A percentile compares a stretch with the other conserved stretches of the same genome.
These are phyloP conservation scores for Lissocephala sabroskyi DNA, from an alignment of 2,888 invertebrate species.

Conservation along the genomic window DNA sequence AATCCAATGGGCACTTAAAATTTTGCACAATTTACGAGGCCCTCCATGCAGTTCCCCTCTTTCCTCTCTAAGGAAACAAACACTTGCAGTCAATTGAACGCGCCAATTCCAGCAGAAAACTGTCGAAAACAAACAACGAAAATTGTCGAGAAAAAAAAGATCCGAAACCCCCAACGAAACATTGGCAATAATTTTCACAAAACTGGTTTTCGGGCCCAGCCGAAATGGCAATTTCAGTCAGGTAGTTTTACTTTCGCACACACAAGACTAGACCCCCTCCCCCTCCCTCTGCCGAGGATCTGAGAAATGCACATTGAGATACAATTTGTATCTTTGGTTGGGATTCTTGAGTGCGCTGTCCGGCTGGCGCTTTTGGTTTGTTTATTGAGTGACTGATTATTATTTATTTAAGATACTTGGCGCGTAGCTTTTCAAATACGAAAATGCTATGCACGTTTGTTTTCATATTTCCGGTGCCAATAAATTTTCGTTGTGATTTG, in stretches of 20 bases:
- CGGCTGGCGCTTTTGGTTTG: slow-evolving; percentile 25
- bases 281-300: no score
- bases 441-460: slow-evolving; percentile 47
- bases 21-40: no score
- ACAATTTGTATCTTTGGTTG: neutral
- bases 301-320: slow-evolving; percentile 1
- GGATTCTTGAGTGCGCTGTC: slow-evolving; percentile 1
- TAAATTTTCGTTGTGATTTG: slow-evolving; percentile 10
- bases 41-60: no score
- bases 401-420: slow-evolving; percentile 42
- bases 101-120: slow-evolving; percentile 10
- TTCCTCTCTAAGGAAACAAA: slow-evolving; percentile 15
- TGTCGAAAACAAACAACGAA: slow-evolving; percentile 21
- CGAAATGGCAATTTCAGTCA: slow-evolving; percentile 29
- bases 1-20: no score
- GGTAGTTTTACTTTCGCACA: slow-evolving; percentile 63
- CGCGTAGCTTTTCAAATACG: slow-evolving; percentile 26
- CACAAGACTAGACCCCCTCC: slow-evolving; percentile 21
- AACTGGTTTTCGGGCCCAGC: slow-evolving; percentile 39
- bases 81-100: slow-evolving; percentile 12
- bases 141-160: no score
- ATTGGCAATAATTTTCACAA: slow-evolving; percentile 56
- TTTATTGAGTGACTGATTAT: slow-evolving; percentile 17
- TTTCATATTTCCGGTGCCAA: slow-evolving; percentile 46
- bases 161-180: slow-evolving; percentile 6